These are phyloP conservation scores for Meles meles DNA, from an alignment of 2,113 vertebrate species.

Conservation along the genomic window DNA sequence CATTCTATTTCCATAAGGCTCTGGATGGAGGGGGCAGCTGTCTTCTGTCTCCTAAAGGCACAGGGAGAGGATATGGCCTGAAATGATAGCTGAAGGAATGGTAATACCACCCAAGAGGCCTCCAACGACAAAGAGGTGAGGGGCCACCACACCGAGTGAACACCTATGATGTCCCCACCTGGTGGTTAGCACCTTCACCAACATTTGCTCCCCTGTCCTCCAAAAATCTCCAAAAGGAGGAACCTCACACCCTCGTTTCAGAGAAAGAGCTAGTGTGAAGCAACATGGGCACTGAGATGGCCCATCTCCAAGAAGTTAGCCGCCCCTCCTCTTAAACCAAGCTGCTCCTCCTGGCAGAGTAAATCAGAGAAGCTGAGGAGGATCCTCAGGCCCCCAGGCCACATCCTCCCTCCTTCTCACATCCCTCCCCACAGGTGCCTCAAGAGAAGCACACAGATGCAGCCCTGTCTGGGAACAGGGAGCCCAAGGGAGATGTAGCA, in stretches of 20 bases:
- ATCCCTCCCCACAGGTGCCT: not conserved
- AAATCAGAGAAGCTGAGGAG: not conserved
- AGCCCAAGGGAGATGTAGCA: accelerated
- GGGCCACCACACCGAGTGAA: not conserved
- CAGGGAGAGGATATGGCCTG: not conserved
- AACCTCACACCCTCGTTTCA: not conserved
- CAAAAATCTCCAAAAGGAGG: not conserved
- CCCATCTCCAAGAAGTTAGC: not conserved
- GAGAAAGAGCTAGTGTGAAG: not conserved
- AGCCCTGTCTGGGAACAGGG: not conserved
- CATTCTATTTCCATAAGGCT: not conserved
- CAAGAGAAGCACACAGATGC: not conserved
- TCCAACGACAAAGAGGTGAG: not conserved
- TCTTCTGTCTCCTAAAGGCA: not conserved
- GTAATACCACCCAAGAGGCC: not conserved
- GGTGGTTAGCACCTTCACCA: not conserved
- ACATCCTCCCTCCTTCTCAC: not conserved
- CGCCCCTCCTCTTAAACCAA: not conserved
- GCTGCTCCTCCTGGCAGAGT: not conserved
- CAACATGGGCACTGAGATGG: not conserved
- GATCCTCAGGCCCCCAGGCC: not conserved
- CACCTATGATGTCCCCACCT: not conserved
- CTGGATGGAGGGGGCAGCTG: not conserved
- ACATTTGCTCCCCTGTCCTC: too few species aligned
- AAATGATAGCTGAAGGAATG: not conserved